A percentile compares a stretch with the other conserved stretches of the same genome.
Conservation (phyloP, 2,888 invertebrate species). For the Oscheius sp. region DNA sequence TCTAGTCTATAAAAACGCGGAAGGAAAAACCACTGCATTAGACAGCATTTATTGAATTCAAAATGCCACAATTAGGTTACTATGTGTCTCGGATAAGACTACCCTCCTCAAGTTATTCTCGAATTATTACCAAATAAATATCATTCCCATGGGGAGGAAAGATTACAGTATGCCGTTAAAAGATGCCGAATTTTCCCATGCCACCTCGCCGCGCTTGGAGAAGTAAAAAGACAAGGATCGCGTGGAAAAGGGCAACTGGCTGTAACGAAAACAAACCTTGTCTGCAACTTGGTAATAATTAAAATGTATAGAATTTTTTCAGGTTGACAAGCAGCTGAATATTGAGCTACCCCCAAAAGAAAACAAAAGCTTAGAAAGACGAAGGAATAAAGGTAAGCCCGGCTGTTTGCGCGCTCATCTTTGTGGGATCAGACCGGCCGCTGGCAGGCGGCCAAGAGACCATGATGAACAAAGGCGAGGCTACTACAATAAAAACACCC, state of each 20-base stretch:
- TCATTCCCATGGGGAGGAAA: background rate
- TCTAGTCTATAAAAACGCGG: too few relatives aligned
- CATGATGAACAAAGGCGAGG: conserved; percentile 7
- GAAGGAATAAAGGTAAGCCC: conserved; percentile 41
- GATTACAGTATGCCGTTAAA: too few relatives aligned
- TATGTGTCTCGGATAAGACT: too few relatives aligned
- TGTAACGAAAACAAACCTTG: background rate
- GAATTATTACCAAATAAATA: background rate
- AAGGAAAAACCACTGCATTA: too few relatives aligned
- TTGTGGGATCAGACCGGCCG: background rate
- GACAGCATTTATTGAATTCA: too few relatives aligned
- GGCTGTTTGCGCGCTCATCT: background rate
- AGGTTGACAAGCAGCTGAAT: conserved; percentile 73
- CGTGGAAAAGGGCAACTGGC: too few relatives aligned
- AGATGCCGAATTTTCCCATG: too few relatives aligned
- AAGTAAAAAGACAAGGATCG: background rate
- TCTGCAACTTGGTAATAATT: background rate
- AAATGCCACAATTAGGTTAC: too few relatives aligned
- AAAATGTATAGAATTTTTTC: conserved; percentile 28
- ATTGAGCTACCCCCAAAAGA: conserved; percentile 74
- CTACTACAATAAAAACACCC: conserved; percentile 3
- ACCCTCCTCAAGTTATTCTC: too few relatives aligned
- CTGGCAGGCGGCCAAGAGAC: conserved; percentile 12
- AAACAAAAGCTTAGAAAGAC: conserved; percentile 63
- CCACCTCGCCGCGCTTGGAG: background rate